phyloP scores from a whole-genome alignment of 2,888 invertebrate genomes.

The Eupithecia abbreviata region DNA sequence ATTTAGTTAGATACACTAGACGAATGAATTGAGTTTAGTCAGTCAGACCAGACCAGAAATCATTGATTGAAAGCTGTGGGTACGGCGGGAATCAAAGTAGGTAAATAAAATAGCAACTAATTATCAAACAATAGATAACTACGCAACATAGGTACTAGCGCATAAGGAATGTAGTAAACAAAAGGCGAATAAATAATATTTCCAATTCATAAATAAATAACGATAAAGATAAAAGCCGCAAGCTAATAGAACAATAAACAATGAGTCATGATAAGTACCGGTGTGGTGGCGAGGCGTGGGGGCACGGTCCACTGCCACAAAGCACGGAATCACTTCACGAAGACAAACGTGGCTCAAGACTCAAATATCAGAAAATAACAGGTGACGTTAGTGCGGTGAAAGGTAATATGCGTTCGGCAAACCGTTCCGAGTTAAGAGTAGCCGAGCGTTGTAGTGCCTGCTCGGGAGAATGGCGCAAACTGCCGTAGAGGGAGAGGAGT shows the following conservation, averaged over 20 bases:
- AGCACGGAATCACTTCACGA: constrained; percentile 80
- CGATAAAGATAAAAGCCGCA: constrained; percentile 54
- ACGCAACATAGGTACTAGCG: neutral
- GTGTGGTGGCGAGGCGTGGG: constrained; percentile 52
- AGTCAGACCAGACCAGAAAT: neutral
- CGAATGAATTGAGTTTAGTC: neutral
- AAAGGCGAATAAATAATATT: constrained; percentile 43
- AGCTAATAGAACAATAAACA: constrained; percentile 65
- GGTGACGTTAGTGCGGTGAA: constrained; percentile 76
- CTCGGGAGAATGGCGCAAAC: constrained; percentile 81
- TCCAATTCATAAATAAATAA: constrained; percentile 46
- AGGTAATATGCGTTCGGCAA: constrained; percentile 78
- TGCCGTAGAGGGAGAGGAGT: constrained; percentile 68
- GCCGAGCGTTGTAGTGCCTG: constrained; percentile 75
- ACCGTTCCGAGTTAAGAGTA: constrained; percentile 73
- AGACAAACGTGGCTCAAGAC: constrained; percentile 58
- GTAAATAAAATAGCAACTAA: neutral
- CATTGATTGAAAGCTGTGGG: neutral
- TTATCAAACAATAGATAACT: constrained; percentile 3
- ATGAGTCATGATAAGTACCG: constrained; percentile 73
- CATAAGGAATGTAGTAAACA: neutral
- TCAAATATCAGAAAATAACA: constrained; percentile 70
- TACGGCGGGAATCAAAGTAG: neutral
- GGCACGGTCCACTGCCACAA: constrained; percentile 72
- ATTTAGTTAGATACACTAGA: neutral